Percentiles rank a stretch among this genome's conserved stretches.
Conservation (phyloP, 2,888 invertebrate genomes). For the Enoplolaimus lenunculus region DNA sequence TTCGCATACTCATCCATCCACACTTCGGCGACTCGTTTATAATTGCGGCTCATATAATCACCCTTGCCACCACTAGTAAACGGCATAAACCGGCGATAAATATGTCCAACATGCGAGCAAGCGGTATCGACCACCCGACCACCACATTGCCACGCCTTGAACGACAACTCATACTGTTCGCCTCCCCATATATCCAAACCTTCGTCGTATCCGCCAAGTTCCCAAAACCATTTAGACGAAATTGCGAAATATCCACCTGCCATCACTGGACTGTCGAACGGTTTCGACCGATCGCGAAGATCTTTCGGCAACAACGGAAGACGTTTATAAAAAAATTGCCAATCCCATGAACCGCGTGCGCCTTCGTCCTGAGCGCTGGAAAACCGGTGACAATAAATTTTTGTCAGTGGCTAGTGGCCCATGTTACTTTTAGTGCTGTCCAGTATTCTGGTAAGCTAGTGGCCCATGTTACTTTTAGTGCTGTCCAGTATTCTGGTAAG, state of each 20-base stretch:
- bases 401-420: no score
- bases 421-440: no score
- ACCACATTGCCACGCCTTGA: constrained; percentile 91
- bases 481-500: no score
- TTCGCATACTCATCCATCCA: constrained; percentile 95
- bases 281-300: constrained; percentile 58
- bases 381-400: no score
- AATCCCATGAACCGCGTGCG: constrained; percentile 6
- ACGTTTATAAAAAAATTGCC: constrained; percentile 12
- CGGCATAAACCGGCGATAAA: constrained; percentile 79
- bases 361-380: constrained; percentile 30
- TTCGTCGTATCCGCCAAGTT: constrained; percentile 75
- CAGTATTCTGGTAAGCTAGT: no score
- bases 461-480: no score
- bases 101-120: constrained; percentile 76
- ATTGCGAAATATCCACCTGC: constrained; percentile 92
- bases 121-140: constrained; percentile 78
- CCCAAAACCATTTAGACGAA: constrained; percentile 72
- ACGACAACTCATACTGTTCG: constrained; percentile 85
- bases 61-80: constrained; percentile 75
- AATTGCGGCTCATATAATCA: constrained; percentile 75
- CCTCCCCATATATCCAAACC: constrained; percentile 89
- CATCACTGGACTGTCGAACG: constrained; percentile 82
- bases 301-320: constrained; percentile 52
- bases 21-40: constrained; percentile 77